Base-by-base conservation (phyloP, 2,113 vertebrate genomes). In the Dicrurus megarhynchus region DNA sequence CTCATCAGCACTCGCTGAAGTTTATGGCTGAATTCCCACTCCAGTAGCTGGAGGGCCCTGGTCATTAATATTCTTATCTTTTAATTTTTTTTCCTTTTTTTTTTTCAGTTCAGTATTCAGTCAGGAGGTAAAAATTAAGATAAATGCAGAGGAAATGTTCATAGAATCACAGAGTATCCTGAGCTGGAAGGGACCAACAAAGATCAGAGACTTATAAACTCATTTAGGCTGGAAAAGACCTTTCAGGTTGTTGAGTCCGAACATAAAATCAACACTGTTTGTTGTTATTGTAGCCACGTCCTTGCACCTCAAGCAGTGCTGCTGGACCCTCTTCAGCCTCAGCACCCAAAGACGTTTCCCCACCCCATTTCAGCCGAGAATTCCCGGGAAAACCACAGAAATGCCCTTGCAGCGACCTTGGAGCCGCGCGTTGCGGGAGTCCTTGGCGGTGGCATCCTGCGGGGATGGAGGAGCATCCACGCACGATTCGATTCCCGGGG, bases 281-380 rank as follows among this genome's bases (percentile, higher is more conserved):
- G 49, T 11, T 35, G 57, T 42, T 33, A 2, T 8, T 60, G 5
- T 2, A 71, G 30, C 26, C n/a, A 16, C 0, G 0, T 32, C 44
- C 30, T 42, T 52, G 60, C 52, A 37, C 7, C 68, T 59, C 56
- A 67, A 41, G 5, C 27, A 16, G 32, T 17, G 21, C 53, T 53
- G 27, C 46, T 33, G 49, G 41, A 60, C 19, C 16, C 7, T 57
- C 32, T 57, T 46, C 75, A 80, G 32, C 28, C 6, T 19, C n/a
- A 47, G 44, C 28, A 49, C 10, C 57, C 42, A 7, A 91, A 91
- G 57, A 64, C 1, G 1, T 32, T 75, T 74, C 30, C 64, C 2
- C 0, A 67, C 5, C 47, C 17, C 5, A 2, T 65, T 83, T 63
- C n/a, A 60, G 50, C 57, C 70, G 24, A 30, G 44, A 79, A 82